Evolutionary conservation across 2,113 vertebrate species (phyloP).

Genomic region (Pseudorasbora parva): DNA sequence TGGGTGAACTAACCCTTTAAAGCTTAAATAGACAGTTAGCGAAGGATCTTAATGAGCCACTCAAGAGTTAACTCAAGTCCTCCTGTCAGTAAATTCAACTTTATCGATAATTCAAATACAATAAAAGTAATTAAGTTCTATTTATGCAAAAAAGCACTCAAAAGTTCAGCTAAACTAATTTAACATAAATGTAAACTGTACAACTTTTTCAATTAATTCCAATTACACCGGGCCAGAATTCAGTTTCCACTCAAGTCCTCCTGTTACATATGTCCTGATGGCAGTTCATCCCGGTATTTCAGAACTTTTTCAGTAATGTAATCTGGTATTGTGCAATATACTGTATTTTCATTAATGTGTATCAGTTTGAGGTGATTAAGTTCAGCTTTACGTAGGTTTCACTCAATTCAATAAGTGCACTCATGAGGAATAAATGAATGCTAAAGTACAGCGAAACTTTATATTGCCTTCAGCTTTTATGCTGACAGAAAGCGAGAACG

Average conservation of each 20-base stretch:
- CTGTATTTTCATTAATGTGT: neutral
- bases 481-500: neutral
- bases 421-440: neutral
- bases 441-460: conserved; percentile 10
- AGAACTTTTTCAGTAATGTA: neutral
- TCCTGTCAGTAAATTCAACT: too few species aligned
- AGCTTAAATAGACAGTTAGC: too few species aligned
- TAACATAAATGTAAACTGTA: neutral
- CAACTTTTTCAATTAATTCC: neutral
- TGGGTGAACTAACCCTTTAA: too few species aligned
- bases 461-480: conserved; percentile 29
- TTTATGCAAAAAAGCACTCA: neutral
- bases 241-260: neutral
- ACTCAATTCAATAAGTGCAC: neutral
- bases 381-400: neutral
- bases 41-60: too few species aligned
- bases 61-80: too few species aligned
- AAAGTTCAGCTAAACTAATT: neutral
- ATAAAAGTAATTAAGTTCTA: neutral
- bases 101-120: too few species aligned
- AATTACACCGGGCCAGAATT: neutral
- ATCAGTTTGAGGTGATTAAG: neutral
- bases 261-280: neutral
- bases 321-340: neutral
- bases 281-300: neutral